phyloP scores from a whole-genome alignment of 2,797 vertebrate genomes.

The Tokudaia muenninki region DNA sequence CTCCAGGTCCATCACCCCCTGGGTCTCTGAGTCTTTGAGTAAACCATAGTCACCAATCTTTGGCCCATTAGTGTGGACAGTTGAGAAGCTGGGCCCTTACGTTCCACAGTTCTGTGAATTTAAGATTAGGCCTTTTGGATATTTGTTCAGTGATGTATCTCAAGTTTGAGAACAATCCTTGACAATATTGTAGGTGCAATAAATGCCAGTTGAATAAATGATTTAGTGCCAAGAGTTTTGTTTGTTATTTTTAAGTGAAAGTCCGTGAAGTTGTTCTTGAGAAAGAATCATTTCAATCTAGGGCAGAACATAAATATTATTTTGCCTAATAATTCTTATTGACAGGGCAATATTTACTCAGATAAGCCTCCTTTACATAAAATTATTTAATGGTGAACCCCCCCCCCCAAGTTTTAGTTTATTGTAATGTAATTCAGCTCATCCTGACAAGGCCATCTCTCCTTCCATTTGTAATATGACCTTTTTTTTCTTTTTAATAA shows the following conservation, averaged over 20 bases:
- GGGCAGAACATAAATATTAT: not conserved
- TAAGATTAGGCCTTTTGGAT: constrained; percentile 60
- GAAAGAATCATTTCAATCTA: constrained; percentile 49
- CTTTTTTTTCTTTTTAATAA: constrained; percentile 55
- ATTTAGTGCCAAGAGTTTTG: constrained; percentile 42
- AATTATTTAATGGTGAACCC: constrained; percentile 26
- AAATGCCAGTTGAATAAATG: constrained; percentile 55
- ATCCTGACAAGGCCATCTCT: not conserved
- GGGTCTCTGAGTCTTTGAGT: not conserved
- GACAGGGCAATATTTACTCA: constrained; percentile 37
- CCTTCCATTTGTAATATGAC: constrained; percentile 48
- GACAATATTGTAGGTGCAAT: constrained; percentile 62
- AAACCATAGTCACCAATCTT: not conserved
- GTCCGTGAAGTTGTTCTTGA: constrained; percentile 51
- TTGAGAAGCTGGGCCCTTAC: not conserved
- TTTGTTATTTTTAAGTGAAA: constrained; percentile 18
- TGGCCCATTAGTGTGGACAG: not conserved
- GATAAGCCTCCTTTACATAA: constrained; percentile 45
- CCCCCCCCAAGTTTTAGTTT: not conserved
- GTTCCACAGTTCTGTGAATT: constrained; percentile 24
- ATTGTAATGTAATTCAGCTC: constrained; percentile 47
- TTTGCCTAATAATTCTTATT: constrained; percentile 52
- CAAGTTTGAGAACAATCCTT: constrained; percentile 65
- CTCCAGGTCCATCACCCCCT: not conserved
- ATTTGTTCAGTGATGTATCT: constrained; percentile 24